A percentile compares a stretch with the other conserved stretches of the same genome.
These are phyloP conservation scores for Orchestes rusci DNA, from an alignment of 2,888 invertebrate genomes.

Conservation along the genomic window DNA sequence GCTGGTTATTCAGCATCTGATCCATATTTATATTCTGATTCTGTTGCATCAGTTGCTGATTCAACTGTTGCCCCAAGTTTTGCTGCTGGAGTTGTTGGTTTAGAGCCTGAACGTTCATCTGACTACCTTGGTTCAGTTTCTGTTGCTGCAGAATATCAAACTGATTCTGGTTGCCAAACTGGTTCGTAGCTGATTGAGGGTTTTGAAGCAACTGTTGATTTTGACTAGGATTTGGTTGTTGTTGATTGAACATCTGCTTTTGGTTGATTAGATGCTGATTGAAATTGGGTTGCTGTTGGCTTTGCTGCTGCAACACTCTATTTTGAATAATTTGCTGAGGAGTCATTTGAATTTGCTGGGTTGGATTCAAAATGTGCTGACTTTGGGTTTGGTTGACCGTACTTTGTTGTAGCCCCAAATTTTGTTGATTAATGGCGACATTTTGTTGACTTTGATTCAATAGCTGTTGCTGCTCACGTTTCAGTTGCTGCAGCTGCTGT, in stretches of 20 bases:
- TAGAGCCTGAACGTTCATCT: slow-evolving; percentile 28
- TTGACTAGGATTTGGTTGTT: slow-evolving; percentile 28
- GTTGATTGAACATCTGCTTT: slow-evolving; percentile 28
- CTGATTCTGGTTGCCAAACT: slow-evolving; percentile 43
- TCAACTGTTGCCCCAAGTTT: slow-evolving; percentile 31
- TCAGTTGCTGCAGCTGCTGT: slow-evolving; percentile 20
- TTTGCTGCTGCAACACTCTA: slow-evolving; percentile 25
- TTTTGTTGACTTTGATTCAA: slow-evolving; percentile 20
- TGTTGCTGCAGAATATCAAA: slow-evolving; percentile 25
- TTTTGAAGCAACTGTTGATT: slow-evolving; percentile 49
- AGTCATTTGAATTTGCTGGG: slow-evolving; percentile 36
- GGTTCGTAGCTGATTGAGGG: slow-evolving; percentile 44
- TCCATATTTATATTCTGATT: slow-evolving; percentile 27
- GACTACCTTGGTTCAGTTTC: slow-evolving; percentile 30
- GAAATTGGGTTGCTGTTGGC: slow-evolving; percentile 27
- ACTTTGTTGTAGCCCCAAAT: slow-evolving; percentile 7
- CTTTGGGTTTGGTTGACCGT: slow-evolving; percentile 25
- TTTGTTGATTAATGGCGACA: slow-evolving; percentile 13
- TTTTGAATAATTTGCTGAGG: slow-evolving; percentile 24
- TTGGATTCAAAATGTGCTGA: slow-evolving; percentile 48
- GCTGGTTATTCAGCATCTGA: slow-evolving; percentile 17
- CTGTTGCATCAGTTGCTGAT: slow-evolving; percentile 32
- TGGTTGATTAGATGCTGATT: slow-evolving; percentile 27
- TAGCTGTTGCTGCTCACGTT: slow-evolving; percentile 33
- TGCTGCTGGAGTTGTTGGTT: slow-evolving; percentile 31